Conservation (phyloP, 2,888 invertebrate genomes). For the Stenurella melanura region DNA sequence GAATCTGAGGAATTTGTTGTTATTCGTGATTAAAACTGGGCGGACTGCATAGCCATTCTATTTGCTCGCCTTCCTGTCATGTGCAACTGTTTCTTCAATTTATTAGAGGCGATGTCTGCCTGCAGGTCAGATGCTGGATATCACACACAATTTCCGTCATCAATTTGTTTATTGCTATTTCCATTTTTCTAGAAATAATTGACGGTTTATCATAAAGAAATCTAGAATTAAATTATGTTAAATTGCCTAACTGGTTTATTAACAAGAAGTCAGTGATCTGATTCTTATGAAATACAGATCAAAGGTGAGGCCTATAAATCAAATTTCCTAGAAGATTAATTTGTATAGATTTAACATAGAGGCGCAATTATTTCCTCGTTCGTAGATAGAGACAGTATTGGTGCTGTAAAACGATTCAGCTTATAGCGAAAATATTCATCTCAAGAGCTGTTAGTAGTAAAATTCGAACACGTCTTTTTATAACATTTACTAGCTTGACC, state of each 20-base stretch:
- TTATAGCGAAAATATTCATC: no score
- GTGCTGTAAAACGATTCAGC: no score
- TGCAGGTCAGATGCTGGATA: conserved; percentile 60
- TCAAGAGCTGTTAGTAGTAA: no score
- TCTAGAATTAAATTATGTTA: conserved; percentile 32
- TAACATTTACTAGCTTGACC: no score
- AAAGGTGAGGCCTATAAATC: no score
- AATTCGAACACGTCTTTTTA: no score
- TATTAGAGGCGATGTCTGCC: conserved; percentile 63
- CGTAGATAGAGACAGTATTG: no score
- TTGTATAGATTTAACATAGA: no score
- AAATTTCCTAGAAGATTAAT: no score
- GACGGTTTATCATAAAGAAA: conserved; percentile 33
- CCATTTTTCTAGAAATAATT: conserved; percentile 43
- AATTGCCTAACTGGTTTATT: conserved; percentile 22
- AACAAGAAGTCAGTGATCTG: neutral
- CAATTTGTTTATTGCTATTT: conserved; percentile 50
- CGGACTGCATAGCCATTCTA: conserved; percentile 67
- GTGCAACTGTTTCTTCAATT: conserved; percentile 67
- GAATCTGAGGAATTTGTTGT: conserved; percentile 67
- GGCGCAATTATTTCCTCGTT: no score
- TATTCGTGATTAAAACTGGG: conserved; percentile 70
- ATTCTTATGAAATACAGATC: no score
- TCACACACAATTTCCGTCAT: conserved; percentile 60
- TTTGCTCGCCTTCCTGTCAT: conserved; percentile 67